Evolutionary conservation across 2,888 invertebrate species (phyloP), one percentile per base, ranked within the genome.

Genomic region (Calameuta pallipes): DNA sequence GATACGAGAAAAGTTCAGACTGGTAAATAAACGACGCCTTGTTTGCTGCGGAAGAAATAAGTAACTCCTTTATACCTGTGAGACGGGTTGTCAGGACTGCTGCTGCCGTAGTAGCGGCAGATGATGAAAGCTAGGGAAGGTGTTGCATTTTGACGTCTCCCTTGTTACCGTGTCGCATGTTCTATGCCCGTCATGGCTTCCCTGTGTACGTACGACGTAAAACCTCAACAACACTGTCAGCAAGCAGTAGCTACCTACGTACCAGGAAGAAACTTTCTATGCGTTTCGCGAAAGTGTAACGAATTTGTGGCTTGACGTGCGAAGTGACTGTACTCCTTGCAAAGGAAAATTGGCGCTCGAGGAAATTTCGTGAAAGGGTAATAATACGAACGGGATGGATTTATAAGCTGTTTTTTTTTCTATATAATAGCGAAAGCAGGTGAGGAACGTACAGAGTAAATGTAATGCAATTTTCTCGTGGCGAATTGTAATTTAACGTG

Each of bases 61-160:
- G 71, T 70, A 30, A 71, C 71, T 71, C 71, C 71, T 71, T 71
- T 71, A 71, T 71, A 34, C 23, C 33, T 13, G 31, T 71, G 71
- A 71, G 33, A 34, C 71, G 12, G 71, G 71, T 33, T 71, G 71
- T 31, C 71, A 71, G 71, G 33, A 31, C 71, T 71, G 71, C 56
- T 56, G 71, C 71, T 15, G 70, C 33, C 69, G n/a, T 71, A 1
- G 31, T n/a, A 34, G 31, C 13, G 71, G 71, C 71, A 71, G 31
- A 34, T 34, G 71, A 31, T 23, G 23, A 56, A 56, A 56, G 23
- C 71, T 31, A 4, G 31, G 71, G 9, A 34, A 30, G 12, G 6
- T 70, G 31, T 31, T 31, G 34, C 12, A 34, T 71, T 71, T 71
- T 71, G 71, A 71, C 71, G 71, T 71, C 71, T 34, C 71, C 34